phyloP scores from a whole-genome alignment of 2,888 invertebrate species.

The Galerucella nymphaeae region DNA sequence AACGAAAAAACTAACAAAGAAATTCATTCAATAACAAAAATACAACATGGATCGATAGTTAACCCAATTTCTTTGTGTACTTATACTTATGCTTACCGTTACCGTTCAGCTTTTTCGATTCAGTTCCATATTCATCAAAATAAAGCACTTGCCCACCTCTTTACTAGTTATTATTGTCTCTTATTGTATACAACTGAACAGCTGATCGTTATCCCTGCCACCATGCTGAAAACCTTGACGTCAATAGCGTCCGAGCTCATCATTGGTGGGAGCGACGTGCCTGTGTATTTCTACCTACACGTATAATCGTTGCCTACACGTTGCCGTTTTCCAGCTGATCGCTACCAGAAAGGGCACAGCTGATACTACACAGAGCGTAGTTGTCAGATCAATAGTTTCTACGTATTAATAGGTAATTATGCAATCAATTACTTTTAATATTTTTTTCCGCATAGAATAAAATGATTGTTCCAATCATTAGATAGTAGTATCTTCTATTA shows the following conservation, averaged over 20 bases:
- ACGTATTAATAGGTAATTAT: background rate
- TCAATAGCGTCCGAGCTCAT: slow-evolving; percentile 43
- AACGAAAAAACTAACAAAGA: slow-evolving; percentile 7
- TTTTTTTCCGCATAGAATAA: too few relatives aligned
- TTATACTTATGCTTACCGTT: slow-evolving; percentile 26
- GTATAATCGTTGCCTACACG: too few relatives aligned
- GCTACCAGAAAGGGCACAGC: slow-evolving; percentile 50
- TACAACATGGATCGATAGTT: slow-evolving; percentile 1
- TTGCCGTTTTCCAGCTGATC: slow-evolving; percentile 57
- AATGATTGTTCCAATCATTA: too few relatives aligned
- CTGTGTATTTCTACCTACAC: too few relatives aligned
- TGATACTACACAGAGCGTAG: slow-evolving; percentile 44
- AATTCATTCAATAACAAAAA: background rate
- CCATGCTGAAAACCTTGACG: slow-evolving; percentile 44
- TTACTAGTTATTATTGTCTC: slow-evolving; percentile 6
- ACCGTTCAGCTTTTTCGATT: slow-evolving; percentile 12
- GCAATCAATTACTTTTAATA: background rate
- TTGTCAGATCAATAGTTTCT: slow-evolving; percentile 36
- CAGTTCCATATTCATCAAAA: slow-evolving; percentile 34
- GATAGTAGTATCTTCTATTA: too few relatives aligned
- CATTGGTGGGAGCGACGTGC: slow-evolving; percentile 47
- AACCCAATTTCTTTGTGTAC: slow-evolving; percentile 31
- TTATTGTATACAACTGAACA: slow-evolving; percentile 47
- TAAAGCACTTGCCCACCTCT: slow-evolving; percentile 29
- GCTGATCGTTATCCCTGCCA: slow-evolving; percentile 54